phyloP scores from a whole-genome alignment of 2,113 vertebrate species.

The Chloropsis hardwickii region DNA sequence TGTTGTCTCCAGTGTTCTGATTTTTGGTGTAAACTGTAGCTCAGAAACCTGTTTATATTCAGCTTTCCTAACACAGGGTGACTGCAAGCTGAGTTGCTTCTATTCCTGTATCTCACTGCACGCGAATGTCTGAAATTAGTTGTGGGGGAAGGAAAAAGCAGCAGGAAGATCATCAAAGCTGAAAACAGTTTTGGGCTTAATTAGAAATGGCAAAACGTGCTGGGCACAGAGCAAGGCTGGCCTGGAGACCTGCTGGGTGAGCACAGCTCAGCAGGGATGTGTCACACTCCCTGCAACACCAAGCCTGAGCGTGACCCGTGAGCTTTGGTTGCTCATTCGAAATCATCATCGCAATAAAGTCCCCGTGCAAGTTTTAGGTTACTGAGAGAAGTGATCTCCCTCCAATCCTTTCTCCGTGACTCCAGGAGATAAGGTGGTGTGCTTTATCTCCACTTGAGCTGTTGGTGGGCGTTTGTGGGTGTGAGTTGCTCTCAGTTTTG shows the following conservation, averaged over 20 bases:
- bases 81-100: not conserved
- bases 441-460: not conserved
- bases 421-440: not conserved
- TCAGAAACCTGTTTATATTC: not conserved
- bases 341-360: not conserved
- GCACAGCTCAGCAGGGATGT: rapidly evolving
- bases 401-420: not conserved
- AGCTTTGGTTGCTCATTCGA: not conserved
- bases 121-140: not conserved
- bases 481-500: not conserved
- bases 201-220: not conserved
- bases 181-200: not conserved
- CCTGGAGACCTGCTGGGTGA: not conserved
- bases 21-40: not conserved
- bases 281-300: not conserved
- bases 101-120: conserved; percentile 6
- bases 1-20: not conserved
- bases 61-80: not conserved
- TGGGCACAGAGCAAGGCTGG: not conserved
- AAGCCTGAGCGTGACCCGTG: not conserved
- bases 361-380: rapidly evolving
- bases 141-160: not conserved
- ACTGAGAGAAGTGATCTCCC: not conserved
- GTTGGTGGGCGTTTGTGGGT: too few species aligned
- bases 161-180: not conserved